Evolutionary conservation across 2,888 invertebrate species (phyloP).

Genomic region (Beris morrisii): DNA sequence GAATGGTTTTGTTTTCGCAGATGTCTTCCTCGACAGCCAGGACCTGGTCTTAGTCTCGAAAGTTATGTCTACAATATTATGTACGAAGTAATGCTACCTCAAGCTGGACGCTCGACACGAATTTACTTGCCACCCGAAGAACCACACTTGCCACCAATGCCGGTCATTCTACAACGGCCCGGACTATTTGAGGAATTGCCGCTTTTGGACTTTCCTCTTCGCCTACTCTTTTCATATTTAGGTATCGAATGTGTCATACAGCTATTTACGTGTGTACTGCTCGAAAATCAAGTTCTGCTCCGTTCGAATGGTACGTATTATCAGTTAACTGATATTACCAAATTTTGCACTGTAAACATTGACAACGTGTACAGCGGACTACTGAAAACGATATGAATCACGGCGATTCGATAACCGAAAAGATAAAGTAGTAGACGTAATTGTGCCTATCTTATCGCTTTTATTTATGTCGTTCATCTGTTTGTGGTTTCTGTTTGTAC

Average conservation of each 20-base stretch:
- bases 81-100: constrained; percentile 90
- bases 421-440: too few species aligned
- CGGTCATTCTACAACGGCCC: constrained; percentile 74
- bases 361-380: constrained; percentile 1
- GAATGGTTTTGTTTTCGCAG: constrained; percentile 52
- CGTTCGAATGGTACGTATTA: constrained; percentile 76
- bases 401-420: not conserved
- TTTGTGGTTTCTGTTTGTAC: constrained; percentile 14
- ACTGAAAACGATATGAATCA: not conserved
- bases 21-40: constrained; percentile 77
- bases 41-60: constrained; percentile 80
- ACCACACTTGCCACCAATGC: constrained; percentile 67
- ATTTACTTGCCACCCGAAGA: constrained; percentile 72
- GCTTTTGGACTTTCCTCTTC: constrained; percentile 88
- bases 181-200: constrained; percentile 83
- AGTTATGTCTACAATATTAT: constrained; percentile 94
- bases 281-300: constrained; percentile 96
- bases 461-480: not conserved
- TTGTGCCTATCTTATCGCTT: constrained; percentile 3
- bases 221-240: constrained; percentile 83
- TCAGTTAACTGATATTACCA: constrained; percentile 18
- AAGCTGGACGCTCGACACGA: constrained; percentile 83
- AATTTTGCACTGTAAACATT: constrained; percentile 4
- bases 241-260: constrained; percentile 92
- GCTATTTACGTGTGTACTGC: constrained; percentile 89